Percentiles rank a stretch among this genome's conserved stretches.
phyloP scores from a whole-genome alignment of 2,113 vertebrate species.

The Harpagus bidentatus region DNA sequence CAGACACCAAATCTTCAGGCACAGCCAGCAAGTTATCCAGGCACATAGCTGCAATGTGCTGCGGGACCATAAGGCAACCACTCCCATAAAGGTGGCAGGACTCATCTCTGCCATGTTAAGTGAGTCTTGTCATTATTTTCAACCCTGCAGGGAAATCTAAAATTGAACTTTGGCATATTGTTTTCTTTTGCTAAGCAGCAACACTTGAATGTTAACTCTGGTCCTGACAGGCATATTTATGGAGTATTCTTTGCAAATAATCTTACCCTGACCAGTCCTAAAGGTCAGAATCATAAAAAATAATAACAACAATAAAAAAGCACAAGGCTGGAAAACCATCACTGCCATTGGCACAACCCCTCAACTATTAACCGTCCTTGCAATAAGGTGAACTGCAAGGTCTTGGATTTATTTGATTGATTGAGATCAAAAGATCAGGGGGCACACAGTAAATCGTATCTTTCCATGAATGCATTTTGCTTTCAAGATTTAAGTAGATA shows the following conservation, averaged over 20 bases:
- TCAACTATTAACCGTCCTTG: neutral
- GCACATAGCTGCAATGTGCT: neutral
- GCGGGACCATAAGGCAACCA: neutral
- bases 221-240: constrained; percentile 1
- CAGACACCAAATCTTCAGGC: neutral
- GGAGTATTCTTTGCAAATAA: constrained; percentile 34
- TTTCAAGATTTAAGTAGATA: constrained; percentile 35
- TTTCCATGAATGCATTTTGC: neutral
- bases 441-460: neutral
- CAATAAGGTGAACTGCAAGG: neutral
- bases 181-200: constrained; percentile 13
- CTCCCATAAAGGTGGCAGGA: neutral
- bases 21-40: neutral
- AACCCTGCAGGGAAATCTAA: neutral
- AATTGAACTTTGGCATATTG: neutral
- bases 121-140: constrained; percentile 19
- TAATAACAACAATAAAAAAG: neutral
- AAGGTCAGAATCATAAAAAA: constrained; percentile 44
- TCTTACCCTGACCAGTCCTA: neutral
- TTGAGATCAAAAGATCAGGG: constrained; percentile 37
- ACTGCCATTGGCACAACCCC: neutral
- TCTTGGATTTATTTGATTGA: constrained; percentile 43
- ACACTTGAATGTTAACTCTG: neutral
- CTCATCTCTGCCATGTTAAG: neutral
- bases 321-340: neutral